phyloP scores from a whole-genome alignment of 2,113 vertebrate genomes.

The Cyanistes caeruleus region DNA sequence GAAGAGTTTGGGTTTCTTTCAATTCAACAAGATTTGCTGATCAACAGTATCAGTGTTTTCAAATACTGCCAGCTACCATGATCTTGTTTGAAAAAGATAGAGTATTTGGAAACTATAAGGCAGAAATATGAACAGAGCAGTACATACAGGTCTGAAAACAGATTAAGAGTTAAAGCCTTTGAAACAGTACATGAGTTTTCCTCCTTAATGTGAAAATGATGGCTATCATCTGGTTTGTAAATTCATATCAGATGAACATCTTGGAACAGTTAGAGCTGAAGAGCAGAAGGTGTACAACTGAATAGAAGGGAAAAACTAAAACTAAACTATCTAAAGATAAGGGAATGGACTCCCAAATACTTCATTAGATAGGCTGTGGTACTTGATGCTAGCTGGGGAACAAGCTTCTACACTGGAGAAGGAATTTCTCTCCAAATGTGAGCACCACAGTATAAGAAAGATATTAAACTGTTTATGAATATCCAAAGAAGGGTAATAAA shows the following conservation, averaged over 20 bases:
- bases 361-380: not conserved
- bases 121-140: constrained; percentile 18
- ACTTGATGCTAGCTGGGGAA: not conserved
- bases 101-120: constrained; percentile 11
- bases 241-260: not conserved
- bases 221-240: constrained; percentile 31
- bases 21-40: not conserved
- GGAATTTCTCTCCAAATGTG: not conserved
- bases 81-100: not conserved
- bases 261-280: not conserved
- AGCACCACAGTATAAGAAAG: accelerated
- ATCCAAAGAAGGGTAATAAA: not conserved
- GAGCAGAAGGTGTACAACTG: not conserved
- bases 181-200: not conserved
- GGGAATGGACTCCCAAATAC: not conserved
- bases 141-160: not conserved
- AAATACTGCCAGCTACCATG: not conserved
- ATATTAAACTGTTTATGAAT: not conserved
- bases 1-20: not conserved
- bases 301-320: not conserved
- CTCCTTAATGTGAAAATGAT: constrained; percentile 10
- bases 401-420: not conserved
- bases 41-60: not conserved
- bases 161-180: constrained; percentile 5
- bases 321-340: not conserved